Evolutionary conservation across 2,113 vertebrate species (phyloP), one percentile per base, ranked within the genome.

Genomic region (Pelusios castaneus): DNA sequence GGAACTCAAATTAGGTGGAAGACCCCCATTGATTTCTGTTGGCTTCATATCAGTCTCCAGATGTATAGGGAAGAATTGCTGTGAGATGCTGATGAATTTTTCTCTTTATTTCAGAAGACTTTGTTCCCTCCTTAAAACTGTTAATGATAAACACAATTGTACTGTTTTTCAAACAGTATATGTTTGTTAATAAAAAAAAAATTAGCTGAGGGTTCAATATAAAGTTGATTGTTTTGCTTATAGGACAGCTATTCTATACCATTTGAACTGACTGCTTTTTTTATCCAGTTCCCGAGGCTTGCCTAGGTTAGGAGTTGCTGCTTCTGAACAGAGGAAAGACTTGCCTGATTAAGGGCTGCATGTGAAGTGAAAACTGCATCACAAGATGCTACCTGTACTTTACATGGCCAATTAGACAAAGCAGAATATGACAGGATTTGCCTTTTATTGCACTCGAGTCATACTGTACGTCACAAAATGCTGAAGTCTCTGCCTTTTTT

Each of bases 401-500:
- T 27, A 14, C 14, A 3, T 11, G 2, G 43, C 13, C 14, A n/a
- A 8, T 6, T 6, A 47, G 2, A 2, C 4, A 49, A 67, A 0
- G 0, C n/a, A n/a, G n/a, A n/a, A n/a, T n/a, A 21, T n/a, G 17
- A 78, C 49, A 24, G 77, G 4, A 10, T 16, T 10, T 49, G 14
- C 29, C 78, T 84, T 88, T 79, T n/a, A n/a, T 51, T 51, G 34
- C 27, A 41, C 12, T 5, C 0, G 38, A 27, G 9, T 1, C 49
- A 19, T 12, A 10, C 6, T 81, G 22, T 2, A 0, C 3, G 3
- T 41, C 0, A 0, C 0, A 0, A 80, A 89, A 80, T 0, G 2
- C 49, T 43, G 49, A 6, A 47, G 4, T 22, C 1, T 8, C 38
- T 16, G 75, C 7, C 5, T 4, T 54, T 19, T 22, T 75, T 83